Base-by-base conservation (phyloP, 2,888 invertebrate genomes). In the Xylophagus ater region DNA sequence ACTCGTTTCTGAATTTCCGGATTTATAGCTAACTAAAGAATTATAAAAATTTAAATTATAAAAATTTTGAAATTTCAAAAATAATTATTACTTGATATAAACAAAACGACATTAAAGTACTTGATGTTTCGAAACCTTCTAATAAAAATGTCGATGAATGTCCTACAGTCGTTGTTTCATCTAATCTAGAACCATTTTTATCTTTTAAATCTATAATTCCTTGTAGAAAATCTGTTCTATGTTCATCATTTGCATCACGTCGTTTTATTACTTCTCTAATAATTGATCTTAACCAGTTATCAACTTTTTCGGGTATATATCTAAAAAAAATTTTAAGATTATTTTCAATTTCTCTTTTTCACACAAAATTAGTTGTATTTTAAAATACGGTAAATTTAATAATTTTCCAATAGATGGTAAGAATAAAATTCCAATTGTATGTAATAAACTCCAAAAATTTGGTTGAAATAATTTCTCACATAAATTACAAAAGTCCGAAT, bases 121-220 rank as follows among this genome's bases (percentile, higher is more conserved):
- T 41, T 13, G 44, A 35, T 13, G 40, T 26, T 26, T 46, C 44
- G 18, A 44, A 46, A 5, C 40, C 42, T 28, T 46, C 44, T 14
- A 34, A 38, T 12, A 33, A 38, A 9, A 19, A 41, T 8, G 30
- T 41, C 34, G 17, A 31, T 33, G 15, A 34, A 25, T 31, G 35
- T 18, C 21, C 41, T 26, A 14, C 17, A 24, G 38, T 29, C 23
- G 23, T 32, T 30, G 14, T 18, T 13, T 34, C 29, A 25, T 26
- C 20, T 9, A 40, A 20, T 2, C 21, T 12, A 4, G 20, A 5
- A 4, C 34, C 40, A 10, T 26, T 34, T 31, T n/a, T 19, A 15
- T 40, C 30, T 34, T 40, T 7, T 17, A 7, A 13, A 37, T 31
- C 30, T 14, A 31, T 31, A 31, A 31, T 31, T 28, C 36, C 25